Evolutionary conservation across 2,113 vertebrate genomes (phyloP).

Genomic region (Psammodynastes pulverulentus): DNA sequence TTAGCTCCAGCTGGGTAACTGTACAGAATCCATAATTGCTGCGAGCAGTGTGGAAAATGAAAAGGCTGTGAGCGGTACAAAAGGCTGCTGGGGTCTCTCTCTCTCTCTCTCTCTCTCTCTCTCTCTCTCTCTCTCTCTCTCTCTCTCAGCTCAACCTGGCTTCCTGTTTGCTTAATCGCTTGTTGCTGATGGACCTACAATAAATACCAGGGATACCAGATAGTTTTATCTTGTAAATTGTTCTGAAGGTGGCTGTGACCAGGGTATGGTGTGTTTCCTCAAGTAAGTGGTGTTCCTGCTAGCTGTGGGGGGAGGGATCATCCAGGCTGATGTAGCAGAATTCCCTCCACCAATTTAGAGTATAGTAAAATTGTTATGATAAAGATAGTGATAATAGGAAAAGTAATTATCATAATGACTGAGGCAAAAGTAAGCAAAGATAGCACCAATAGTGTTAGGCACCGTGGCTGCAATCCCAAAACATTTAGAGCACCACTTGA

Average conservation of each 20-base stretch:
- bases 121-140: not conserved
- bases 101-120: not conserved
- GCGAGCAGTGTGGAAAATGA: conserved; percentile 17
- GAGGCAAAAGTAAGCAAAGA: not conserved
- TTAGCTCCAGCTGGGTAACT: conserved; percentile 54
- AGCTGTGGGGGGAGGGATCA: not conserved
- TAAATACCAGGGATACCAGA: accelerated
- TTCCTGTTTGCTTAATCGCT: not conserved
- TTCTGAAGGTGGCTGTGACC: not conserved
- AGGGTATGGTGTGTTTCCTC: too few relatives aligned
- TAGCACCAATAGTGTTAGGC: not conserved
- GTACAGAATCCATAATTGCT: conserved; percentile 32
- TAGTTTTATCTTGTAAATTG: not conserved
- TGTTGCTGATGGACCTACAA: not conserved
- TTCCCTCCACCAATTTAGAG: not conserved
- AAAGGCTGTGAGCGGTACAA: conserved; percentile 22
- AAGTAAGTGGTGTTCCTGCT: not conserved
- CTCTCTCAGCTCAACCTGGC: not conserved
- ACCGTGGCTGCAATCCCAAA: not conserved
- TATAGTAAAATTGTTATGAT: not conserved
- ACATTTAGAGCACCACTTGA: not conserved
- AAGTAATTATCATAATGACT: not conserved
- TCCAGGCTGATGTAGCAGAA: not conserved
- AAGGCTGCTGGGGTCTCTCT: not conserved
- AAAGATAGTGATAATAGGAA: not conserved